Evolutionary conservation across 2,797 vertebrate genomes (phyloP).

Genomic region (Crossoptilon crossoptilon): DNA sequence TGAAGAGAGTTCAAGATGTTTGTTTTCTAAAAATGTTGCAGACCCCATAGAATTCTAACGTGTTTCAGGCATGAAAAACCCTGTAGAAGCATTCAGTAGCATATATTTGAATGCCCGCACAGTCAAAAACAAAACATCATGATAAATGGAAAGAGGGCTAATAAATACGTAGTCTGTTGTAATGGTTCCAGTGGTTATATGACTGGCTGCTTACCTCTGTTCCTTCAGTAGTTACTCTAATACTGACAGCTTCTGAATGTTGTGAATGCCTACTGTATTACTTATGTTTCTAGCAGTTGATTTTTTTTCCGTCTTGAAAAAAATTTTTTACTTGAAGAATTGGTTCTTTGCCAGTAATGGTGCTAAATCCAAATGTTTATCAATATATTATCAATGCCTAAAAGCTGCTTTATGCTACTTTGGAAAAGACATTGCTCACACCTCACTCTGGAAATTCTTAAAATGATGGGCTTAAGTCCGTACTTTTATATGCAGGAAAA

Average conservation of each 20-base stretch:
- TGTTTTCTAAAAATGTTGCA: neutral
- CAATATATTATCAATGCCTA: neutral
- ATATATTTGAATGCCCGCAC: neutral
- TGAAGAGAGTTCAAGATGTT: neutral
- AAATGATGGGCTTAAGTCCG: neutral
- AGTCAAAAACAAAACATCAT: neutral
- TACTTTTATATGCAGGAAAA: neutral
- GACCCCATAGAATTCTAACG: neutral
- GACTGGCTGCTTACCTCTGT: neutral
- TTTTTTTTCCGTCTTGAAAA: neutral
- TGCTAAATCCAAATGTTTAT: constrained; percentile 42
- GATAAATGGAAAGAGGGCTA: neutral
- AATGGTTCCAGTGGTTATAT: neutral
- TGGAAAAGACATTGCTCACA: neutral
- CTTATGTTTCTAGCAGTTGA: neutral
- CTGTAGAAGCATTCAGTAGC: neutral
- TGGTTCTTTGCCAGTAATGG: neutral
- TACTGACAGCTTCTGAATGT: neutral
- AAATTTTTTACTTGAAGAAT: neutral
- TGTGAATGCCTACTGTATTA: rapidly evolving
- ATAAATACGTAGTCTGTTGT: neutral
- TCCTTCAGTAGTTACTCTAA: neutral
- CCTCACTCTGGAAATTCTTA: constrained; percentile 14
- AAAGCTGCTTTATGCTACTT: neutral
- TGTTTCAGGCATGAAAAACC: neutral